phyloP scores from a whole-genome alignment of 2,113 vertebrate genomes.

The Cephalopholis sonnerati region DNA sequence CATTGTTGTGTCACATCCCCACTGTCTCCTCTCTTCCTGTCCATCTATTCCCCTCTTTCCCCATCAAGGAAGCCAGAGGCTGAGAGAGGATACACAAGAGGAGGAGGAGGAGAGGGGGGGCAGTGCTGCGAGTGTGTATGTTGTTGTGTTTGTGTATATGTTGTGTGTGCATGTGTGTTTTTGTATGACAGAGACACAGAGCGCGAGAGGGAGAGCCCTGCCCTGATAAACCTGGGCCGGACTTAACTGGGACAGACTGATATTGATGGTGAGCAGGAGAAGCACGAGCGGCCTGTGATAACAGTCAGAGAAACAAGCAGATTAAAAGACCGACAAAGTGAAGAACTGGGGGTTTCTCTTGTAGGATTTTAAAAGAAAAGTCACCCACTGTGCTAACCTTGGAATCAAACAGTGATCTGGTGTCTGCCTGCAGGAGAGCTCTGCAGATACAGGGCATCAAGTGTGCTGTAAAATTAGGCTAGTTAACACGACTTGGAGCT shows the following conservation, averaged over 20 bases:
- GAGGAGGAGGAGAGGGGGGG: background rate
- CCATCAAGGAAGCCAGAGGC: conserved; percentile 72
- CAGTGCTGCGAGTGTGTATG: background rate
- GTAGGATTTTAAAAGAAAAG: background rate
- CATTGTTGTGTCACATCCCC: conserved; percentile 82
- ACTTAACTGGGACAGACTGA: conserved; percentile 29
- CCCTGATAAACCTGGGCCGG: conserved; percentile 57
- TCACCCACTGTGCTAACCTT: background rate
- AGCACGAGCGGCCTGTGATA: conserved; percentile 32
- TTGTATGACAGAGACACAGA: background rate
- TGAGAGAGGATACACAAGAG: conserved; percentile 71
- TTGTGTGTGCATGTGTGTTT: background rate
- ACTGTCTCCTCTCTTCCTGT: conserved; percentile 84
- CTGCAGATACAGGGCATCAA: background rate
- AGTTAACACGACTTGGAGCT: background rate
- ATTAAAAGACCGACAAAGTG: background rate
- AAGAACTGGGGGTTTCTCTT: background rate
- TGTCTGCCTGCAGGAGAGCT: background rate
- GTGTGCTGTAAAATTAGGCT: too few species aligned
- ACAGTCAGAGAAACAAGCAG: conserved; percentile 1
- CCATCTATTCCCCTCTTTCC: conserved; percentile 73
- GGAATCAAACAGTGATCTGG: background rate
- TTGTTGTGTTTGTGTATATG: background rate
- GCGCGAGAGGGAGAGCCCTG: background rate
- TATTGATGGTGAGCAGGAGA: conserved; percentile 37